These are phyloP conservation scores for Apamea crenata DNA, from an alignment of 2,888 invertebrate species.

Conservation along the genomic window DNA sequence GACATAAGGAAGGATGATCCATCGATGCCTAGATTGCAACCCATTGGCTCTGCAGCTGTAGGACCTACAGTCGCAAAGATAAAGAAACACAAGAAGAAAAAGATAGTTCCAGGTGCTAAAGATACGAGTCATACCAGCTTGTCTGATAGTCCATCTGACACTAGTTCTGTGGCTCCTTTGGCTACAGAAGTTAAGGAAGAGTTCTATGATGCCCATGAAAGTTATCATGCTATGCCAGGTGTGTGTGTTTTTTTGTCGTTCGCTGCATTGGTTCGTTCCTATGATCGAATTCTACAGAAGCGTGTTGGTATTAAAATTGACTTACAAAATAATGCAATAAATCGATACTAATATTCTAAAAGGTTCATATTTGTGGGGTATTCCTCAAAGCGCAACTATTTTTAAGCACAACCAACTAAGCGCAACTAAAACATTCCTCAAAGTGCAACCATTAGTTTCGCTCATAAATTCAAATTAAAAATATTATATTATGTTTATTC, in stretches of 20 bases:
- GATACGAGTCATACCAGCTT: conserved; percentile 63
- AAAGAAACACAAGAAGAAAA: conserved; percentile 75
- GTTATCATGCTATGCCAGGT: conserved; percentile 79
- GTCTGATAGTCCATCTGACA: conserved; percentile 72
- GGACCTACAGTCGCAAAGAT: conserved; percentile 37
- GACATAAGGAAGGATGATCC: conserved; percentile 74
- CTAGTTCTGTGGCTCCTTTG: conserved; percentile 60
- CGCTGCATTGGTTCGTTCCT: background rate
- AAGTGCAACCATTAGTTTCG: too few relatives aligned
- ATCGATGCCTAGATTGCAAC: conserved; percentile 38
- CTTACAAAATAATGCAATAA: background rate
- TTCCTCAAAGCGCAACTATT: too few relatives aligned
- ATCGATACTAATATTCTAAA: background rate
- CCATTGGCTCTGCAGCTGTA: background rate
- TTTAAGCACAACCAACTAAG: too few relatives aligned
- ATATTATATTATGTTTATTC: too few relatives aligned
- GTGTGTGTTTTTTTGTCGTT: background rate
- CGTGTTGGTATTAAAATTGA: background rate
- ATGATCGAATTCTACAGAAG: background rate
- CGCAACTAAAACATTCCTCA: too few relatives aligned
- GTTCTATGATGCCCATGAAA: conserved; percentile 83
- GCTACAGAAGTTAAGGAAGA: conserved; percentile 73
- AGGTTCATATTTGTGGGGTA: background rate
- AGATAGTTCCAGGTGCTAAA: conserved; percentile 45
- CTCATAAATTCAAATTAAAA: too few relatives aligned